phyloP scores from a whole-genome alignment of 2,888 invertebrate species.

The Eubasilissa splendida region DNA sequence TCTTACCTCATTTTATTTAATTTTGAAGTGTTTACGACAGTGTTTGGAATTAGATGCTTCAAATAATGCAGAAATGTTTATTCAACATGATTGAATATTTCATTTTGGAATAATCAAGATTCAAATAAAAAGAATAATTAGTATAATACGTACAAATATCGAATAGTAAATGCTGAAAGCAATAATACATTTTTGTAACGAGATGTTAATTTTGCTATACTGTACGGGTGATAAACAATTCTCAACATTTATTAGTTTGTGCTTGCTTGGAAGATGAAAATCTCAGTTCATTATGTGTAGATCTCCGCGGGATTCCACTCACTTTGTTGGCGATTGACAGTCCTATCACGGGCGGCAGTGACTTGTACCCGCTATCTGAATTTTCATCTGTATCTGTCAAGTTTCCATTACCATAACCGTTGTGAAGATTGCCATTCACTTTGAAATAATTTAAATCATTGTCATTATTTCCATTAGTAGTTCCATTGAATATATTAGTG shows the following conservation, averaged over 20 bases:
- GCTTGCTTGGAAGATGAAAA: constrained; percentile 67
- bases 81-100: constrained; percentile 11
- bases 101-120: constrained; percentile 8
- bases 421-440: constrained; percentile 36
- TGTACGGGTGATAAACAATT: constrained; percentile 35
- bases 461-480: constrained; percentile 13
- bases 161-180: constrained; percentile 51
- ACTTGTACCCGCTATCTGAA: constrained; percentile 72
- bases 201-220: constrained; percentile 27
- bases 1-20: too few relatives aligned
- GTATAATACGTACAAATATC: constrained; percentile 62
- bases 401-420: constrained; percentile 62
- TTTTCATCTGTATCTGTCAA: constrained; percentile 71
- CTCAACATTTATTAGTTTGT: constrained; percentile 57
- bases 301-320: constrained; percentile 70
- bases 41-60: too few relatives aligned
- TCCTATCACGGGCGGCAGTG: constrained; percentile 71
- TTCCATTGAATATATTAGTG: constrained; percentile 67
- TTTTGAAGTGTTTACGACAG: too few relatives aligned
- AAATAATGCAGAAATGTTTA: too few relatives aligned
- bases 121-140: constrained; percentile 55
- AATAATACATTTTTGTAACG: constrained; percentile 33
- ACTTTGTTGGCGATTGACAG: constrained; percentile 66
- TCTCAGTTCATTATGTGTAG: constrained; percentile 67
- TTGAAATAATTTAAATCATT: constrained; percentile 40